These are phyloP conservation scores for Platycheirus albimanus DNA, from an alignment of 2,888 invertebrate genomes.

Conservation along the genomic window DNA sequence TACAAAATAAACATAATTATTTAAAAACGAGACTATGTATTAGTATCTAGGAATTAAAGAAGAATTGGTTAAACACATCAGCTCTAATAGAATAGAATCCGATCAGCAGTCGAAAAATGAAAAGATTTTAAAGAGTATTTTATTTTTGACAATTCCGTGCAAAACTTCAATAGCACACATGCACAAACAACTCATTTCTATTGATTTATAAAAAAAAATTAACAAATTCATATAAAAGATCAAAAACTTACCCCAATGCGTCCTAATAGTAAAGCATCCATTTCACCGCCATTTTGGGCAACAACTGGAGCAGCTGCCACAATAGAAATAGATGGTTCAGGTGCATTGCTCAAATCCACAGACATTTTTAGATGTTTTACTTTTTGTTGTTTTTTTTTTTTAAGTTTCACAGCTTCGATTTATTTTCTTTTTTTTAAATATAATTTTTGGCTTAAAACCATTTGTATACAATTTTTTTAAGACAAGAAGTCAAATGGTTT, in stretches of 20 bases:
- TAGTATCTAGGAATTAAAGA: too few relatives aligned
- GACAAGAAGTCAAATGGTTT: conserved; percentile 25
- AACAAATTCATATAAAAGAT: conserved; percentile 52
- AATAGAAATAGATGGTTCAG: conserved; percentile 81
- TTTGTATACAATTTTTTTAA: conserved; percentile 31
- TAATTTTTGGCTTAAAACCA: background rate
- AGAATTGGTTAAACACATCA: background rate
- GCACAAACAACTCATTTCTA: conserved; percentile 21
- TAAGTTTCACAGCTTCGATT: conserved; percentile 39
- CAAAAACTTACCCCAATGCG: conserved; percentile 88
- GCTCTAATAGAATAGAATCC: background rate
- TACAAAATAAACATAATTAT: too few relatives aligned
- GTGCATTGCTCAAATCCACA: conserved; percentile 80
- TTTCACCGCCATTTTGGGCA: conserved; percentile 86
- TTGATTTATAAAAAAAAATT: background rate
- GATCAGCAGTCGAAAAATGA: background rate
- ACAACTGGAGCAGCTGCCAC: conserved; percentile 80
- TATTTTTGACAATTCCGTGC: conserved; percentile 10
- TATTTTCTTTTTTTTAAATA: conserved; percentile 6
- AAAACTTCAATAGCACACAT: conserved; percentile 15
- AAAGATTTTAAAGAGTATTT: background rate
- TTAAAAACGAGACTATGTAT: too few relatives aligned
- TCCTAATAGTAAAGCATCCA: conserved; percentile 90
- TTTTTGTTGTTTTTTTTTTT: conserved; percentile 20
- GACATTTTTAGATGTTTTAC: conserved; percentile 76